phyloP scores from a whole-genome alignment of 2,113 vertebrate species.

The Pithys albifrons region DNA sequence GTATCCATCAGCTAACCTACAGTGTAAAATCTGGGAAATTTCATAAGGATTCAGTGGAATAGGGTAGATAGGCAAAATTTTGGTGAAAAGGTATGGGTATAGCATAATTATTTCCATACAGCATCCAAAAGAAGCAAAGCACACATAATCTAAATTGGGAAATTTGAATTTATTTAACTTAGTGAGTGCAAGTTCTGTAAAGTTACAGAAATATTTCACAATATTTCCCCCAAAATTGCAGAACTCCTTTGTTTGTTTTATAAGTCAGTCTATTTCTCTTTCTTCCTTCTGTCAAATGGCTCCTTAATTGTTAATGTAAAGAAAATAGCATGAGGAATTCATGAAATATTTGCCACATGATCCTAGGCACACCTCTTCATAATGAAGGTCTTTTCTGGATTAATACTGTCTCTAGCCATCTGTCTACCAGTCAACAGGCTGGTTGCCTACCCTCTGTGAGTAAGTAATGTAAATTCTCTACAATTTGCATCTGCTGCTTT shows the following conservation, averaged over 20 bases:
- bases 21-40: background rate
- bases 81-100: fast-evolving
- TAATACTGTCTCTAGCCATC: background rate
- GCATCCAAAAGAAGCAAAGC: background rate
- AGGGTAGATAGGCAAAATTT: background rate
- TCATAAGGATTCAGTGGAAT: background rate
- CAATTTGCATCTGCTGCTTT: background rate
- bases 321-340: background rate
- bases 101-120: background rate
- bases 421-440: background rate
- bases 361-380: background rate
- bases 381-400: background rate
- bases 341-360: background rate
- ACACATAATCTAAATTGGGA: background rate
- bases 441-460: background rate
- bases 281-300: background rate
- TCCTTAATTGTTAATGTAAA: background rate
- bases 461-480: background rate
- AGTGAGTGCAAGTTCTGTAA: background rate
- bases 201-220: background rate
- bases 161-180: background rate
- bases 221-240: background rate
- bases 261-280: background rate
- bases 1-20: background rate
- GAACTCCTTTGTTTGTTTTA: background rate